Base-by-base conservation (phyloP, 2,888 invertebrate genomes). In the Lithophane socia region DNA sequence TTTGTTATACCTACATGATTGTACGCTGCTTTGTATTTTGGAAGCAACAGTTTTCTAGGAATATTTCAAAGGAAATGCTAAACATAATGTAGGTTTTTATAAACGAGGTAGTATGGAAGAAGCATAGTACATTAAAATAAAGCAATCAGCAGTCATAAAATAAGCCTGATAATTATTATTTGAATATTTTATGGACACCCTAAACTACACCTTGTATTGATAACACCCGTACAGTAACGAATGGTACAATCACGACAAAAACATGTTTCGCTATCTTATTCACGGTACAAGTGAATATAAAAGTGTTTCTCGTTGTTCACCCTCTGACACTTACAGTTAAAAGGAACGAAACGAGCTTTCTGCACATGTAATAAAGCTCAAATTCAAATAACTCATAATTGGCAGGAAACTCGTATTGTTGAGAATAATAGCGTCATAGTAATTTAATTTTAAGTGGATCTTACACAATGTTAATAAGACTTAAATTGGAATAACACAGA, bases 221-320 rank as follows among this genome's bases (percentile, higher is more conserved):
- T 89, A 88, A 75, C 75, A 72, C 78, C 76, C 66, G 78, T 77
- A 78, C 68, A 65, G 75, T 83, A 84, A 87, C 83, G 72, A 83
- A 88, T 80, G 87, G 81, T 87, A 84, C 73, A 83, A 83, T 86
- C 86, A 82, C 73, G 79, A 83, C 86, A 83, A 80, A 81, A 83
- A 73, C 79, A 75, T 79, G 79, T 82, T 82, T 52, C 79, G 75
- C 73, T 87, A 82, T 84, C 84, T 86, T 82, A 79, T 80, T 78
- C 70, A 82, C 68, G 60, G 73, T 84, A 84, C 76, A 82, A 77
- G 81, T 80, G 80, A 81, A 73, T 64, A 80, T 76, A 84, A 83
- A 87, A 80, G 75, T 80, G 80, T 69, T 86, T 75, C 52, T 29
- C 63, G 71, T 77, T 80, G 64, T 82, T 83, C 68, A 82, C 80